phyloP scores from a whole-genome alignment of 2,113 vertebrate genomes.

The Plotosus lineatus region DNA sequence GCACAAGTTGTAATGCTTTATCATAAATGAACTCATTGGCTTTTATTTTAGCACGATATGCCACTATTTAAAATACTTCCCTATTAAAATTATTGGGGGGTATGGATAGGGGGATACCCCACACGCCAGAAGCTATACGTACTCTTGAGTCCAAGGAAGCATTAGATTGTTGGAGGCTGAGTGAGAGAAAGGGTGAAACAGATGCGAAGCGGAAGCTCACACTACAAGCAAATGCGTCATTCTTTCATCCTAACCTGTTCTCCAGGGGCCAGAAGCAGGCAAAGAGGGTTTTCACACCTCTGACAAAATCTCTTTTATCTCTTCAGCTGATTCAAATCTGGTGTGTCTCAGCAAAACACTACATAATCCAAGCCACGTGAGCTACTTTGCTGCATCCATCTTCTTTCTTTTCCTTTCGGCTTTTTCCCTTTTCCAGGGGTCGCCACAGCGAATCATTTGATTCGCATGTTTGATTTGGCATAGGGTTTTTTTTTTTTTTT shows the following conservation, averaged over 20 bases:
- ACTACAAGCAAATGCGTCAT: constrained; percentile 50
- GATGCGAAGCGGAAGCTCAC: constrained; percentile 47
- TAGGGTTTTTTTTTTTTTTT: no score
- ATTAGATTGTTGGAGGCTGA: constrained; percentile 13
- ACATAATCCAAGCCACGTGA: background rate
- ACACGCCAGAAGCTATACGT: constrained; percentile 26
- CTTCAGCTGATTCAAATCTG: constrained; percentile 31
- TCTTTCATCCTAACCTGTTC: constrained; percentile 62
- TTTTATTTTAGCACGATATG: constrained; percentile 34
- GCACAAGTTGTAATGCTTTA: constrained; percentile 36
- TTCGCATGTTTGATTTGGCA: no score
- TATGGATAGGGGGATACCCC: background rate
- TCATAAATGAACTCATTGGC: constrained; percentile 17
- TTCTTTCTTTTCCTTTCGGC: no score
- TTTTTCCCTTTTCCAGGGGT: no score
- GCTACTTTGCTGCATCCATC: background rate
- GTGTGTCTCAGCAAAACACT: constrained; percentile 17
- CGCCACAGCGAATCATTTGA: no score
- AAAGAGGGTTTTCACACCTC: constrained; percentile 44
- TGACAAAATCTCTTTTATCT: constrained; percentile 46
- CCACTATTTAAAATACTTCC: constrained; percentile 20
- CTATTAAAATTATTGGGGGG: background rate
- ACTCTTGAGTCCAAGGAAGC: constrained; percentile 9
- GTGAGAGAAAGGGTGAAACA: constrained; percentile 40
- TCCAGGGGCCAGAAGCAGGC: constrained; percentile 45